Percentiles rank a stretch among this genome's conserved stretches.
phyloP scores from a whole-genome alignment of 2,797 vertebrate species.

The Hydrocynus forskahlii region DNA sequence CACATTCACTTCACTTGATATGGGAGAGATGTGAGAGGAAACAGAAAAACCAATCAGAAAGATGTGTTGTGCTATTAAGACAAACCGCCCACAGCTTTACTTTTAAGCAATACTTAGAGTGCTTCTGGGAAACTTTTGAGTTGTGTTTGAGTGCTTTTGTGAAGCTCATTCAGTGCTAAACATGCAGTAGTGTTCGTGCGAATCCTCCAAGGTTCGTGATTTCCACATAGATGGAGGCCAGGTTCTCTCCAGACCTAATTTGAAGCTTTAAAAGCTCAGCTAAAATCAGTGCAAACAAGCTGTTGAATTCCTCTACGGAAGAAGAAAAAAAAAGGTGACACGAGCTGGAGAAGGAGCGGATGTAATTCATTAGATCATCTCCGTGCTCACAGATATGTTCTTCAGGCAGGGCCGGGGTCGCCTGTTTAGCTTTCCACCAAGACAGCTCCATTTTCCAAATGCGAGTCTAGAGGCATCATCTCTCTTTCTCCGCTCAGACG shows the following conservation, averaged over 20 bases:
- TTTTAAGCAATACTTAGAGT: slow-evolving; percentile 36
- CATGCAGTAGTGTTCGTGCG: background rate
- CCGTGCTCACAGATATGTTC: slow-evolving; percentile 42
- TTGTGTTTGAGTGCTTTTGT: slow-evolving; percentile 9
- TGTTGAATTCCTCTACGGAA: slow-evolving; percentile 35
- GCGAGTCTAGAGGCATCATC: slow-evolving; percentile 7
- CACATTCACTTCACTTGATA: too few relatives aligned
- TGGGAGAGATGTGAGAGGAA: slow-evolving; percentile 13
- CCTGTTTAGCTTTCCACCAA: slow-evolving; percentile 41
- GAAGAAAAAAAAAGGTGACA: slow-evolving; percentile 18
- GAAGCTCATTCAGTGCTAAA: slow-evolving; percentile 46
- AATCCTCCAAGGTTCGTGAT: slow-evolving; percentile 44
- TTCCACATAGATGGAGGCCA: slow-evolving; percentile 45
- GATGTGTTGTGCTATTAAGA: background rate
- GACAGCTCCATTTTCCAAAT: slow-evolving; percentile 30
- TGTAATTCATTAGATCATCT: slow-evolving; percentile 52
- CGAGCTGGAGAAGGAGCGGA: slow-evolving; percentile 32
- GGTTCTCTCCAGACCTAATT: slow-evolving; percentile 45
- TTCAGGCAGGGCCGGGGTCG: slow-evolving; percentile 37
- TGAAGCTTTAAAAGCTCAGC: slow-evolving; percentile 40
- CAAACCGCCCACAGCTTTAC: slow-evolving; percentile 4
- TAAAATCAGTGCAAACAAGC: slow-evolving; percentile 31
- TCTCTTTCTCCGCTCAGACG: slow-evolving; percentile 31
- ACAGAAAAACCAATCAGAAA: background rate
- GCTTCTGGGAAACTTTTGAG: slow-evolving; percentile 25